These are phyloP conservation scores for Danio albolineatus DNA, from an alignment of 2,797 vertebrate species.

Conservation along the genomic window DNA sequence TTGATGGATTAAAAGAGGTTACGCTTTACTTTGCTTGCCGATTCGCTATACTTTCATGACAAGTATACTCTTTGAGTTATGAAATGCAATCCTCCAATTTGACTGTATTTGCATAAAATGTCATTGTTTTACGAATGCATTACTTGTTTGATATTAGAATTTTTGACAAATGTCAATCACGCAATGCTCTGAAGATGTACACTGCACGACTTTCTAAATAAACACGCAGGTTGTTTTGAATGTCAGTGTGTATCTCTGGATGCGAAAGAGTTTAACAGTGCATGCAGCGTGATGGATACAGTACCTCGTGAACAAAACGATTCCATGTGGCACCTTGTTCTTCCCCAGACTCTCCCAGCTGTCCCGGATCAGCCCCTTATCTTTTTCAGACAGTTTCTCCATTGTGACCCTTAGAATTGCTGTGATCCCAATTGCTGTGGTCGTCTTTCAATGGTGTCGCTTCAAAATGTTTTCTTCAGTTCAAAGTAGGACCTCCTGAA, in stretches of 20 bases:
- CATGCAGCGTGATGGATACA: conserved; percentile 19
- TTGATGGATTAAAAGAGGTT: conserved; percentile 28
- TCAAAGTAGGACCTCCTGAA: conserved; percentile 55
- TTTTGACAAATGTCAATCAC: background rate
- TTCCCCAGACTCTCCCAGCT: conserved; percentile 90
- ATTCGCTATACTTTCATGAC: background rate
- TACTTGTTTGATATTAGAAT: background rate
- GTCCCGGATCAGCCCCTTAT: conserved; percentile 89
- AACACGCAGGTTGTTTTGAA: conserved; percentile 5
- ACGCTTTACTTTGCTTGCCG: background rate
- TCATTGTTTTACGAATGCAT: background rate
- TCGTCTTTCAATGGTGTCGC: conserved; percentile 38
- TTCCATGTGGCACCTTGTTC: conserved; percentile 90
- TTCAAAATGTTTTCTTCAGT: conserved; percentile 53
- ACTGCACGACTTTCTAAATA: conserved; percentile 25
- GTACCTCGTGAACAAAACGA: conserved; percentile 89
- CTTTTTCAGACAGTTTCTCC: conserved; percentile 81
- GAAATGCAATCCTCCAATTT: background rate
- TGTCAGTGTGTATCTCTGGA: background rate
- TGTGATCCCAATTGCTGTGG: conserved; percentile 33
- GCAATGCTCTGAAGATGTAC: background rate
- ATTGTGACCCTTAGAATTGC: conserved; percentile 65
- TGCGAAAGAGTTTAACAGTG: conserved; percentile 4
- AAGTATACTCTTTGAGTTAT: background rate
- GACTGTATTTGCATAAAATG: conserved; percentile 8